These are phyloP conservation scores for Phrynocephalus vlangalii DNA, from an alignment of 2,797 vertebrate species.

Conservation along the genomic window DNA sequence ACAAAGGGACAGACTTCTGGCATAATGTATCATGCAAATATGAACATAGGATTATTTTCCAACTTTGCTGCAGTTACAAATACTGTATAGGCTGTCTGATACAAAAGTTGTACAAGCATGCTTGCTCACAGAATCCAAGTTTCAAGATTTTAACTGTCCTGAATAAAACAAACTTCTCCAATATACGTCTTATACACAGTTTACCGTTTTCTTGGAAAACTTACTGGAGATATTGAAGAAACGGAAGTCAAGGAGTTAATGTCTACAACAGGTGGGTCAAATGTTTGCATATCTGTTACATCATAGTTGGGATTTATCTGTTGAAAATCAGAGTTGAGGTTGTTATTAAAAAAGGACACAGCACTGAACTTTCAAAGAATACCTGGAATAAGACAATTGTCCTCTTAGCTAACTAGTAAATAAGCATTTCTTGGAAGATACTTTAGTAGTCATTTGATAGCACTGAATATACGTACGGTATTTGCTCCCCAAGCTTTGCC, in stretches of 20 bases:
- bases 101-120: neutral
- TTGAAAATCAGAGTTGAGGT: constrained; percentile 36
- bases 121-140: neutral
- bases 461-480: neutral
- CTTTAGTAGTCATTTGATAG: neutral
- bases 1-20: neutral
- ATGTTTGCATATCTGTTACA: constrained; percentile 82
- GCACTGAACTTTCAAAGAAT: constrained; percentile 30
- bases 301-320: constrained; percentile 85
- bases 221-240: constrained; percentile 74
- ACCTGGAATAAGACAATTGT: neutral
- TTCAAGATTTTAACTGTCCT: neutral
- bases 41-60: neutral
- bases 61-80: neutral
- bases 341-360: constrained; percentile 41
- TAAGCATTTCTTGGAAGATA: neutral
- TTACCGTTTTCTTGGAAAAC: constrained; percentile 31
- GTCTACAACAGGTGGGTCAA: constrained; percentile 83
- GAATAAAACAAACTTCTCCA: neutral
- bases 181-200: constrained; percentile 1
- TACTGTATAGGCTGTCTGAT: neutral
- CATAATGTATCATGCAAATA: neutral
- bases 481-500: neutral
- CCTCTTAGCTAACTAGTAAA: neutral
- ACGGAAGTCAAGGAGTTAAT: constrained; percentile 70